Evolutionary conservation across 2,797 vertebrate genomes (phyloP).

Genomic region (Staurois parvus): DNA sequence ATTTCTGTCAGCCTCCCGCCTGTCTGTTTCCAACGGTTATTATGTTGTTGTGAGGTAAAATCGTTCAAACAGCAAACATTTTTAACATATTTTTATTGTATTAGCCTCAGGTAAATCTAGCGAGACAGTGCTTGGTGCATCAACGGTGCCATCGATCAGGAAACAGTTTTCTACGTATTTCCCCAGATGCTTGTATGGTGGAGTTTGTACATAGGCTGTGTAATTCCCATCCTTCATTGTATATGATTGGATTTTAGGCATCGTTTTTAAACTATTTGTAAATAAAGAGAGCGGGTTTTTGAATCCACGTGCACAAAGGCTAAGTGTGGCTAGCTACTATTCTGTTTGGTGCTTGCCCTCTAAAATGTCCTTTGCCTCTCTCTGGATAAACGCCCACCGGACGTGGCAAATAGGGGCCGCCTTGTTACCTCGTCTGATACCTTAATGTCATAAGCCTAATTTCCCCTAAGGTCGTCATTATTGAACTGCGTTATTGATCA

Average conservation of each 20-base stretch:
- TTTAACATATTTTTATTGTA: slow-evolving; percentile 50
- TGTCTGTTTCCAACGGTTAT: not conserved
- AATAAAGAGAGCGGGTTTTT: not conserved
- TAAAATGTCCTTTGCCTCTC: not conserved
- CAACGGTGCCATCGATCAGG: slow-evolving; percentile 32
- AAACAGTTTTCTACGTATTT: slow-evolving; percentile 44
- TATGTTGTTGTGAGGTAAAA: slow-evolving; percentile 14
- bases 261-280: slow-evolving; percentile 29
- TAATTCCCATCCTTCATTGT: slow-evolving; percentile 14
- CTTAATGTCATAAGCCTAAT: slow-evolving; percentile 25
- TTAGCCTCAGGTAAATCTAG: slow-evolving; percentile 42
- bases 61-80: slow-evolving; percentile 2
- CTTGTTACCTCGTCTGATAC: slow-evolving; percentile 25
- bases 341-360: not conserved
- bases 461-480: slow-evolving; percentile 40
- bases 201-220: slow-evolving; percentile 31
- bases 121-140: slow-evolving; percentile 36
- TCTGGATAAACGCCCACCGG: not conserved
- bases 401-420: not conserved
- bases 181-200: slow-evolving; percentile 41
- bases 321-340: not conserved
- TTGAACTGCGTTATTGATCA: slow-evolving; percentile 46
- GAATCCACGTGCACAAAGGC: not conserved
- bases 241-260: slow-evolving; percentile 30
- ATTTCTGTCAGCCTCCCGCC: not conserved